Percentiles rank a stretch among this genome's conserved stretches.
These are phyloP conservation scores for Aegithalos caudatus DNA, from an alignment of 2,113 vertebrate species.

Conservation along the genomic window DNA sequence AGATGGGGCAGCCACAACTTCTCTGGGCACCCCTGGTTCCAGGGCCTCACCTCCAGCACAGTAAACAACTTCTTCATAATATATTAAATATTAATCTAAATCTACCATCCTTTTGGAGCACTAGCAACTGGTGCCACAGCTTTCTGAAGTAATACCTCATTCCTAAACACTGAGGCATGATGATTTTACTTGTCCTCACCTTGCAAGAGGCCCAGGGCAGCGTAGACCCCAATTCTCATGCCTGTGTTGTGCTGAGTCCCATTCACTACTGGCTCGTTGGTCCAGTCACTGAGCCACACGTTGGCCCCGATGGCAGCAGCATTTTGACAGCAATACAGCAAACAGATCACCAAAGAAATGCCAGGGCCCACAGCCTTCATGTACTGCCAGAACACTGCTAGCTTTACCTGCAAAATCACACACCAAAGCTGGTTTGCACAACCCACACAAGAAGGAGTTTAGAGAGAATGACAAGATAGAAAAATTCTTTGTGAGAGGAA, in stretches of 20 bases:
- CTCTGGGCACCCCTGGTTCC: background rate
- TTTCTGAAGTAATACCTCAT: background rate
- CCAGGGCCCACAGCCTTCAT: slow-evolving; percentile 80
- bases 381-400: slow-evolving; percentile 87
- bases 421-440: background rate
- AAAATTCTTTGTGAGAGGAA: background rate
- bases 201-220: slow-evolving; percentile 87
- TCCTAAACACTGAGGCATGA: background rate
- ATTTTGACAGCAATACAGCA: slow-evolving; percentile 86
- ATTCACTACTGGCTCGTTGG: slow-evolving; percentile 74
- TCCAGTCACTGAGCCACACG: slow-evolving; percentile 95
- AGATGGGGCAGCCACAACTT: background rate
- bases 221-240: slow-evolving; percentile 87
- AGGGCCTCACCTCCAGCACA: background rate
- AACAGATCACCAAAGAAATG: slow-evolving; percentile 77
- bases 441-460: background rate
- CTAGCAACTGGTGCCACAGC: background rate
- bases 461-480: background rate
- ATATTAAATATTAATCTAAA: background rate
- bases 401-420: slow-evolving; percentile 81
- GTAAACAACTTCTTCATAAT: background rate
- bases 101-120: background rate
- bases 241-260: slow-evolving; percentile 68
- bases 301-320: slow-evolving; percentile 86
- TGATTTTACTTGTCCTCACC: slow-evolving; percentile 71